Conservation (phyloP, 2,797 vertebrate genomes). For the Pangasius larnaudii region DNA sequence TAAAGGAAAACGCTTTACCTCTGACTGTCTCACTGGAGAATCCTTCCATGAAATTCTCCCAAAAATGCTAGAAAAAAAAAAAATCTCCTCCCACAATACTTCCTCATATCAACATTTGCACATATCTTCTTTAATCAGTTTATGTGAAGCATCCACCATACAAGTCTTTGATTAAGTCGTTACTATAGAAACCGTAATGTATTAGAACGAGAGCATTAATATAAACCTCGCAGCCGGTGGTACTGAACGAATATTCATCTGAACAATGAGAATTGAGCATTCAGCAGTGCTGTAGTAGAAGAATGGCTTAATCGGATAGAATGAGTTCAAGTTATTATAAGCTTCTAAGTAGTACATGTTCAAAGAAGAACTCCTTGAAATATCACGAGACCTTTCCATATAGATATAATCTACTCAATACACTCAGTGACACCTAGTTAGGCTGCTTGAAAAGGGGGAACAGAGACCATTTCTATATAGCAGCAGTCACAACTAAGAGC, state of each 20-base stretch:
- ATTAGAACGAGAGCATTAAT: neutral
- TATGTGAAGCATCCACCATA: neutral
- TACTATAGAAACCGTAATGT: neutral
- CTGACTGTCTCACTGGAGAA: neutral
- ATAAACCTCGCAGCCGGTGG: neutral
- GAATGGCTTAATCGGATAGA: neutral
- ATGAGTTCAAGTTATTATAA: neutral
- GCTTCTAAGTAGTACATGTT: neutral
- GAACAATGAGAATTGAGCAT: neutral
- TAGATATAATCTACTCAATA: neutral
- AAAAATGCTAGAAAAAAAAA: neutral
- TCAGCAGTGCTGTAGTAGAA: neutral
- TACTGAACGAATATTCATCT: neutral
- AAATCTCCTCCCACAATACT: neutral
- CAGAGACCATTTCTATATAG: neutral
- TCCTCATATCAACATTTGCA: neutral
- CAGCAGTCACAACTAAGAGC: neutral
- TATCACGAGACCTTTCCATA: neutral
- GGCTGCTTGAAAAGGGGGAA: neutral
- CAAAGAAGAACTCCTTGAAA: neutral
- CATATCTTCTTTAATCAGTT: neutral
- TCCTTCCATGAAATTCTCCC: neutral
- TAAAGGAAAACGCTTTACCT: neutral
- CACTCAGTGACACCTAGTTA: neutral
- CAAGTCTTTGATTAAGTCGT: neutral